phyloP scores from a whole-genome alignment of 2,113 vertebrate genomes.

The Cololabis saira region DNA sequence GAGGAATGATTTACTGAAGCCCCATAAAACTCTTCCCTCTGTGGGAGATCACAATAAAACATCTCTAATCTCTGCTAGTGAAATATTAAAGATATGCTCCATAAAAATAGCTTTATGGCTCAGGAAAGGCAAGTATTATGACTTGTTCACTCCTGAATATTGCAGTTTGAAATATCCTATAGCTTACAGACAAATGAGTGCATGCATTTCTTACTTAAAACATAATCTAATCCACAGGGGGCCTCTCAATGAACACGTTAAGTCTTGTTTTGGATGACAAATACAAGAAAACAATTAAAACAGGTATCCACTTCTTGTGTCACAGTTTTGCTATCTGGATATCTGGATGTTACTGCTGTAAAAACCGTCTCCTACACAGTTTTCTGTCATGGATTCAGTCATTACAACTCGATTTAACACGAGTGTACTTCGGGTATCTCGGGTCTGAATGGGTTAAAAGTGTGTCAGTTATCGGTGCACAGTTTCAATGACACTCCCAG shows the following conservation, averaged over 20 bases:
- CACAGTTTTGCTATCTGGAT: no score
- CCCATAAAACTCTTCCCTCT: constrained; percentile 78
- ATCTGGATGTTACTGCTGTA: no score
- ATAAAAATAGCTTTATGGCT: constrained; percentile 83
- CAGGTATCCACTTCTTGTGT: no score
- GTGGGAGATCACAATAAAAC: constrained; percentile 77
- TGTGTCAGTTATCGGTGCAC: no score
- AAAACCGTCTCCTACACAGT: no score
- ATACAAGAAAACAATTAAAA: no score
- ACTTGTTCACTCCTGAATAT: constrained; percentile 44
- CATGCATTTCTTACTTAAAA: constrained; percentile 42
- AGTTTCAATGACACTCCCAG: no score
- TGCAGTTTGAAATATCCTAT: constrained; percentile 50
- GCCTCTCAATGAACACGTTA: constrained; percentile 35
- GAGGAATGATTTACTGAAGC: constrained; percentile 80
- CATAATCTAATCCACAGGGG: constrained; percentile 30
- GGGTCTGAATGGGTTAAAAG: no score
- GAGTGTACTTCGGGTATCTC: no score
- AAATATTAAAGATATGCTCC: constrained; percentile 79
- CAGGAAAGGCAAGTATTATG: constrained; percentile 52
- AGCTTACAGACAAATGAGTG: constrained; percentile 49
- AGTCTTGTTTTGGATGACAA: neutral
- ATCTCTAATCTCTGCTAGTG: constrained; percentile 75
- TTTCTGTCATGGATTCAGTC: no score
- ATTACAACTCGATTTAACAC: no score